Base-by-base conservation (phyloP, 2,113 vertebrate genomes). In the Brachyistius frenatus region DNA sequence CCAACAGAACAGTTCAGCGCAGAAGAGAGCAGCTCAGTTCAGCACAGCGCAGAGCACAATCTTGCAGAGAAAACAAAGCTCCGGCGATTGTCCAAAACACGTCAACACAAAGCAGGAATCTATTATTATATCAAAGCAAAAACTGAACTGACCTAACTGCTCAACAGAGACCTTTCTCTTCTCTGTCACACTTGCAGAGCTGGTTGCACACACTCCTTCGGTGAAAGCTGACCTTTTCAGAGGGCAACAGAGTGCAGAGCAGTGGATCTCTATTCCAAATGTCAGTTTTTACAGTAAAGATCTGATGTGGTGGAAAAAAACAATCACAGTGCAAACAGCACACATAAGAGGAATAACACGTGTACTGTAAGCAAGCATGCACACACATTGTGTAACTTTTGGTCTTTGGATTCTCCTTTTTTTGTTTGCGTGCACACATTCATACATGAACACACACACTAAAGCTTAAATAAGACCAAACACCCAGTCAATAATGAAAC, bases 141-240 rank as follows among this genome's bases (percentile, higher is more conserved):
- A 70, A 81, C 44, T 5, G 39, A 84, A 67, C 69, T 23, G 78
- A 63, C 36, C 65, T 11, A 57, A 32, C 35, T 52, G 36, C n/a
- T 66, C 39, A 78, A 61, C 66, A 31, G 78, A 70, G 78, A 50
- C 50, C 70, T 66, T 44, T 57, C 41, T 54, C 31, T 64, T 32
- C 53, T 61, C 52, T 31, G 68, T 70, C 54, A 9, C 8, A 36
- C 69, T 71, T 1, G 37, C 77, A n/a, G 72, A 76, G 76, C 75
- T 80, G 86, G 80, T 63, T 53, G 50, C 77, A 54, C 86, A 65
- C 82, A 44, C 78, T 87, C 62, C 73, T 80, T 80, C 72, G 71
- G 81, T 88, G 86, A 82, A 83, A 72, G 84, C 77, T 91, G 92
- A 92, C 92, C 92, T 92, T 93, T 91, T 88, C 81, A 69, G 76